Evolutionary conservation across 2,113 vertebrate genomes (phyloP), one percentile per base, ranked within the genome.

Genomic region (Bombycilla garrulus): DNA sequence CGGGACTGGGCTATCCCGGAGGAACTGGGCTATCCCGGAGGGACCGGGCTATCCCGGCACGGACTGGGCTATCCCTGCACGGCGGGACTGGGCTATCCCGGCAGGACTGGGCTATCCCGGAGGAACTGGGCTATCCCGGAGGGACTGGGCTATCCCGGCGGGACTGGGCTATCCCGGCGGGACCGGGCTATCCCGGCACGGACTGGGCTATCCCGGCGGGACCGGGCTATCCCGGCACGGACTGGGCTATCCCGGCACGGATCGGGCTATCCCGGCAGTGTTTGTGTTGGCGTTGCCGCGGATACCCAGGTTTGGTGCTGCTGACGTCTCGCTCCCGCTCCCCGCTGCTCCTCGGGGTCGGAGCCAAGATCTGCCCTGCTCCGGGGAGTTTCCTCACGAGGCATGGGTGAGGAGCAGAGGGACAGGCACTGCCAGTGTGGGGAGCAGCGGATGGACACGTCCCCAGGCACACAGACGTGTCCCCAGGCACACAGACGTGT

Each of bases 381-480:
- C 23, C 26, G 3, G 76, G 64, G 7, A 18, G 3, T 21, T 35
- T 44, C 65, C 50, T 50, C 22, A 0, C 0, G 0, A 22, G 57
- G 40, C 36, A 12, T 16, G 0, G 1, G 54, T 11, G 7, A 26
- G 19, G 58, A 38, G 85, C 17, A 0, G 40, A 40, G 79, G 8
- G 60, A 11, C n/a, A 20, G 31, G 47, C 29, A 0, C 10, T 31
- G 78, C 3, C 60, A 1, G 19, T 0, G 0, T 2, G 25, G 47
- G 11, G 76, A 54, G 0, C 0, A 62, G 70, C 44, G 22, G 7
- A 15, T 4, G 1, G 3, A 1, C 6, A 1, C 2, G 20, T 21
- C 25, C 33, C 5, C 38, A 35, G 88, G 28, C 65, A 5, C 23
- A 0, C n/a, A n/a, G n/a, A n/a, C n/a, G n/a, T n/a, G n/a, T n/a